These are phyloP conservation scores for Agelastica alni DNA, from an alignment of 2,888 invertebrate genomes.

Conservation along the genomic window DNA sequence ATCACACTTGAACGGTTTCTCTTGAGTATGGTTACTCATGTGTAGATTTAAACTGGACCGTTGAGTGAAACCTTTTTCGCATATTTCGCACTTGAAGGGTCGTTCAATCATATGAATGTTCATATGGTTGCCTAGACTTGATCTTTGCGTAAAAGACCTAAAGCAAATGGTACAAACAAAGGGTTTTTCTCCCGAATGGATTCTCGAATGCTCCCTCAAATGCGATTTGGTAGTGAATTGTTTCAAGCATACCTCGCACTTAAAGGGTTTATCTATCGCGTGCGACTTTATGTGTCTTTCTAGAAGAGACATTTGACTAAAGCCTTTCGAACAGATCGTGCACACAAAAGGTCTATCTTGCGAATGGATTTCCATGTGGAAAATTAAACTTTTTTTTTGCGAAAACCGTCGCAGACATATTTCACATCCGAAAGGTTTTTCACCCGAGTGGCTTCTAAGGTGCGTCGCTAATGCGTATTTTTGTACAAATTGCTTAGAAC, in stretches of 20 bases:
- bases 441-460: slow-evolving; percentile 2
- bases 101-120: slow-evolving; percentile 93
- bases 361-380: slow-evolving; percentile 88
- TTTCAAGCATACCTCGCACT: slow-evolving; percentile 87
- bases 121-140: slow-evolving; percentile 96
- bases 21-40: not conserved
- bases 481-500: slow-evolving; percentile 2
- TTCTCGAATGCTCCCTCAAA: slow-evolving; percentile 81
- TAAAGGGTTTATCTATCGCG: slow-evolving; percentile 90
- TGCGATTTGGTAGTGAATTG: slow-evolving; percentile 88
- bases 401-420: slow-evolving; percentile 1
- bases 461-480: not conserved
- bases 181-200: slow-evolving; percentile 9
- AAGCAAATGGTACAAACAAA: slow-evolving; percentile 55
- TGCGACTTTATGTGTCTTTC: slow-evolving; percentile 89
- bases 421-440: slow-evolving; percentile 7
- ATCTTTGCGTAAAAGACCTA: slow-evolving; percentile 94
- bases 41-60: not conserved
- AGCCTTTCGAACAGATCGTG: slow-evolving; percentile 87
- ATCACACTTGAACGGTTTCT: slow-evolving; percentile 6
- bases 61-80: not conserved
- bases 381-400: slow-evolving; percentile 85
- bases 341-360: slow-evolving; percentile 86
- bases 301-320: slow-evolving; percentile 84
- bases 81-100: slow-evolving; percentile 5